Evolutionary conservation across 1,140 invertebrate species (phyloP), one percentile per base, ranked within the genome.

Genomic region (Papilio aristodemus): DNA sequence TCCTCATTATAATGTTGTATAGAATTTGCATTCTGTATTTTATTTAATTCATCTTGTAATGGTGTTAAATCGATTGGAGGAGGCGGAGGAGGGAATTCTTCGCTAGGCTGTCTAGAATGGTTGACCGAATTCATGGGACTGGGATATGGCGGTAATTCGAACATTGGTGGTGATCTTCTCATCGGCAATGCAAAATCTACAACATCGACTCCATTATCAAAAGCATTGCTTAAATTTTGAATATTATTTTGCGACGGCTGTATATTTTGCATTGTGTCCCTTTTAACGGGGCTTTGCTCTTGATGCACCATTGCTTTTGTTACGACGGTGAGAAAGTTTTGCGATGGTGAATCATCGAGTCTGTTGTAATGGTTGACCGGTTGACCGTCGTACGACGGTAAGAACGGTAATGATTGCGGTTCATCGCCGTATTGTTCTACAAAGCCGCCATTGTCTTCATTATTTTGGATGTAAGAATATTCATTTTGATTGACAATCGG

Each of bases 41-140:
- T 90, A 68, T 86, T 89, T 5, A 93, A 83, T 76, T 94, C 87
- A 68, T 94, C 92, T 76, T 92, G 92, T 7, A 94, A 81, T 0
- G 92, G 88, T 43, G 92, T 93, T 75, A 95, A 88, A 70, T 96
- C 95, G 50, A 96, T 92, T 2, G 95, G 95, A 0, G 96, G 94
- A 1, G 96, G 96, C 36, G 96, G 96, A 17, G 96, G 96, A 38
- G 96, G 96, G 77, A 97, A 97, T 75, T 97, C 96, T 89, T 97
- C 96, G 88, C 96, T 97, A 0, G 95, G 93, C 87, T 97, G 96
- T 68, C 96, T 92, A 0, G 96, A 97, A 83, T 97, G 96, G 41
- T 94, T 93, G 0, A 93, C 94, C 1, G 95, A 96, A 74, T 93
- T 93, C 64, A 94, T 93, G 2, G 95, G 94, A 75, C 94, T 95